Evolutionary conservation across 2,113 vertebrate genomes (phyloP).

Genomic region (Microcebus jonahi): DNA sequence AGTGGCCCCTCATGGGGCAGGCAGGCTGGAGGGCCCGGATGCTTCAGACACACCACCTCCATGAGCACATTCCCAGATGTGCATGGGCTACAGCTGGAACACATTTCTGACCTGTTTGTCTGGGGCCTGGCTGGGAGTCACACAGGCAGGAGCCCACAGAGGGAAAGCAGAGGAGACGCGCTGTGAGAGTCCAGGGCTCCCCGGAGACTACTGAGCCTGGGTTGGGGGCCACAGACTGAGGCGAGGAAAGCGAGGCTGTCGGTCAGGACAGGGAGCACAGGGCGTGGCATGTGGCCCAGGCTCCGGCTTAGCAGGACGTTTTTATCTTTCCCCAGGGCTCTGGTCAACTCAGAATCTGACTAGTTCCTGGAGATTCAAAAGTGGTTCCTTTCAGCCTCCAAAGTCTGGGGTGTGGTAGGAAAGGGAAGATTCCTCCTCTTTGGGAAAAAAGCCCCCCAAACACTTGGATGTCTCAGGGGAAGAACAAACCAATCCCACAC

Average conservation of each 20-base stretch:
- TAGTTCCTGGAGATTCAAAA: conserved; percentile 49
- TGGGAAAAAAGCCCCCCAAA: conserved; percentile 27
- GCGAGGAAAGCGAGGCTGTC: neutral
- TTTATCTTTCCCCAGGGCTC: neutral
- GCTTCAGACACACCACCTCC: neutral
- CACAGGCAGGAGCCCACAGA: neutral
- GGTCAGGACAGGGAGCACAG: neutral
- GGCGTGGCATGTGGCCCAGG: neutral
- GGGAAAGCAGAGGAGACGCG: neutral
- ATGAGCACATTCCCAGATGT: conserved; percentile 71
- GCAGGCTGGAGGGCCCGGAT: neutral
- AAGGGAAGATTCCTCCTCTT: neutral
- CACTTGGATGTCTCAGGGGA: neutral
- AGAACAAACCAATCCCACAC: neutral
- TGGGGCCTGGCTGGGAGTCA: conserved; percentile 33
- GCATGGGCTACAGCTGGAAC: conserved; percentile 60
- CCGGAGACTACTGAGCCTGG: neutral
- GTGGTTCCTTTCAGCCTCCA: neutral
- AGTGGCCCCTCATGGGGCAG: neutral
- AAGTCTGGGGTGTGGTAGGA: neutral
- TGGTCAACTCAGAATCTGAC: neutral
- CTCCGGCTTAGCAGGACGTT: neutral
- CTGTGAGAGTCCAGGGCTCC: neutral
- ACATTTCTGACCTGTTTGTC: conserved; percentile 48
- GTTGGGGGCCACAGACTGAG: neutral